A percentile compares a stretch with the other conserved stretches of the same genome.
phyloP scores from a whole-genome alignment of 2,797 vertebrate species.

The Helostoma temminkii region DNA sequence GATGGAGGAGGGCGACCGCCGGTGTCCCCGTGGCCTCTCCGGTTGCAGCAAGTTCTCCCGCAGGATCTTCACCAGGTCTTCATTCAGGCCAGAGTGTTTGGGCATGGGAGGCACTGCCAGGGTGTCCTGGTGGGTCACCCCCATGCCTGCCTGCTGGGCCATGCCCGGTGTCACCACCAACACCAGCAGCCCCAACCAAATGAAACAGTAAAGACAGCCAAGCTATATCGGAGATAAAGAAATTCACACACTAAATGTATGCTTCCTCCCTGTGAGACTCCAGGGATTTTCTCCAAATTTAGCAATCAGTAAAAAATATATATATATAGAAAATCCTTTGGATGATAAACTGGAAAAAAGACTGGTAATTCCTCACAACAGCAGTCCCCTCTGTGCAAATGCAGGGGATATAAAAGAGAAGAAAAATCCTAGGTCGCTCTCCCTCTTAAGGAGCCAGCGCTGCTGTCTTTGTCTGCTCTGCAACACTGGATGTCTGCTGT shows the following conservation, averaged over 20 bases:
- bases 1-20: slow-evolving; percentile 89
- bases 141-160: slow-evolving; percentile 90
- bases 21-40: slow-evolving; percentile 88
- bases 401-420: slow-evolving; percentile 22
- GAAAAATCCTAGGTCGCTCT: slow-evolving; percentile 39
- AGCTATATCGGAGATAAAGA: slow-evolving; percentile 22
- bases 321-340: slow-evolving; percentile 40
- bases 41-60: slow-evolving; percentile 97
- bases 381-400: slow-evolving; percentile 37
- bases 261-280: slow-evolving; percentile 35
- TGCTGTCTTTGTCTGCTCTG: slow-evolving; percentile 80
- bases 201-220: slow-evolving; percentile 28
- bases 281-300: slow-evolving; percentile 29
- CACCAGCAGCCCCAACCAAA: slow-evolving; percentile 43
- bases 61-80: slow-evolving; percentile 97
- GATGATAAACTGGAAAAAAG: slow-evolving; percentile 23
- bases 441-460: slow-evolving; percentile 54
- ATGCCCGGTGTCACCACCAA: slow-evolving; percentile 80
- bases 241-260: neutral
- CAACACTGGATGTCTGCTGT: slow-evolving; percentile 75
- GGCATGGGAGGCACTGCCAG: slow-evolving; percentile 92
- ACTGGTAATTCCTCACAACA: slow-evolving; percentile 46
- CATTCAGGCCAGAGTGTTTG: slow-evolving; percentile 93
- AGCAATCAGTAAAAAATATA: slow-evolving; percentile 12
- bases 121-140: slow-evolving; percentile 88